A percentile compares a stretch with the other conserved stretches of the same genome.
These are phyloP conservation scores for Parazoanthus darwini DNA, from an alignment of 92 coral and sea anemone genomes.

Conservation along the genomic window DNA sequence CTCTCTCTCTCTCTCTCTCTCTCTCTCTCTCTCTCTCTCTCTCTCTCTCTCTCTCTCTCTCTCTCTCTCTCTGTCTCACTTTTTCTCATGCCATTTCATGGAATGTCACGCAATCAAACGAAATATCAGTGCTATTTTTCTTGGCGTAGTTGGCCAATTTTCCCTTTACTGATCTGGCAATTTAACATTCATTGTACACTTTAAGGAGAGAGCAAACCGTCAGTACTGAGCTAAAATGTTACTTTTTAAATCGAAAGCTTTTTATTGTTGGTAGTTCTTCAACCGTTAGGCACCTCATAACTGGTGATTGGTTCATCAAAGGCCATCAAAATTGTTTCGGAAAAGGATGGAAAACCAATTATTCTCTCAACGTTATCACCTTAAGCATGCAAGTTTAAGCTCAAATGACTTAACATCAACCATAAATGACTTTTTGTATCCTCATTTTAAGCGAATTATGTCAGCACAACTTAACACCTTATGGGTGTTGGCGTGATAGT, in stretches of 20 bases:
- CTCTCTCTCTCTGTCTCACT: too few species aligned
- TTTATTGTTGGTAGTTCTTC: not conserved
- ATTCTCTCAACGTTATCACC: constrained; percentile 7
- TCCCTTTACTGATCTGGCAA: not conserved
- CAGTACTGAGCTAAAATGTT: not conserved
- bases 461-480: constrained; percentile 9
- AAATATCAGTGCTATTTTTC: not conserved
- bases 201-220: not conserved
- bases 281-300: not conserved
- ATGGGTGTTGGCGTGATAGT: not conserved
- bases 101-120: not conserved
- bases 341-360: not conserved
- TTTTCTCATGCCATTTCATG: too few species aligned
- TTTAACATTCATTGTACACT: not conserved
- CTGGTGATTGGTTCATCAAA: not conserved
- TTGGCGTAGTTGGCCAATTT: not conserved
- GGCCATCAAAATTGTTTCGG: not conserved
- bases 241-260: too few species aligned
- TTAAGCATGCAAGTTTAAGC: not conserved
- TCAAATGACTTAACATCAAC: not conserved
- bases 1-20: too few species aligned
- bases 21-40: too few species aligned
- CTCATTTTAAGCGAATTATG: not conserved
- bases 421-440: not conserved
- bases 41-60: too few species aligned